Percentiles rank a stretch among this genome's conserved stretches.
These are phyloP conservation scores for Catocala sponsa DNA, from an alignment of 2,888 invertebrate genomes.

Conservation along the genomic window DNA sequence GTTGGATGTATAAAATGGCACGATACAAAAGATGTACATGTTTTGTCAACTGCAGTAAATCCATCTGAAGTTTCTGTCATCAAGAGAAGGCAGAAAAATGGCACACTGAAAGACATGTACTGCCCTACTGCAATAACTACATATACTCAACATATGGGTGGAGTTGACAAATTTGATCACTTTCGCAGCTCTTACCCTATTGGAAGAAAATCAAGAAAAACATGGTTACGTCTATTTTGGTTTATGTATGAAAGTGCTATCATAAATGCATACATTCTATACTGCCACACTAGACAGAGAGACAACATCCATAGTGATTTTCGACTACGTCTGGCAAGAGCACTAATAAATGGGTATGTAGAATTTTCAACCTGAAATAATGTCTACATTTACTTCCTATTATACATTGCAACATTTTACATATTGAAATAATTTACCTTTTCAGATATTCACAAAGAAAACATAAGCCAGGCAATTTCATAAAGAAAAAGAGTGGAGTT, in stretches of 20 bases:
- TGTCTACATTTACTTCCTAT: too few species aligned
- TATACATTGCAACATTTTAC: too few species aligned
- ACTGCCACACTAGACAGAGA: too few species aligned
- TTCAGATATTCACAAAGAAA: too few species aligned
- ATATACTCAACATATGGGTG: conserved; percentile 30
- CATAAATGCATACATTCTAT: too few species aligned
- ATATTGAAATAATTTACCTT: too few species aligned
- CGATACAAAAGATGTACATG: conserved; percentile 33
- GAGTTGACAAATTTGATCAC: conserved; percentile 19
- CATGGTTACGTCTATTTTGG: conserved; percentile 40
- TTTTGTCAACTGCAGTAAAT: conserved; percentile 29
- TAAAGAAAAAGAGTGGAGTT: too few species aligned
- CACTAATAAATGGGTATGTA: conserved; percentile 5
- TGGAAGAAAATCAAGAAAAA: conserved; percentile 48
- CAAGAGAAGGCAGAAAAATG: conserved; percentile 10
- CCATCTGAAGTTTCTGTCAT: conserved; percentile 15
- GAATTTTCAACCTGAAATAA: too few species aligned
- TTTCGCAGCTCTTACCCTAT: too few species aligned
- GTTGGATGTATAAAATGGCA: conserved; percentile 21
- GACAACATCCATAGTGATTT: too few species aligned
- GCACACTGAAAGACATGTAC: neutral
- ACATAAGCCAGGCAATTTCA: too few species aligned
- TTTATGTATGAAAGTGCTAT: too few species aligned
- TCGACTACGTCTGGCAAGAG: conserved; percentile 6
- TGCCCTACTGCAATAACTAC: conserved; percentile 3